Evolutionary conservation across 2,888 invertebrate genomes (phyloP), one percentile per base, ranked within the genome.

Genomic region (Lasioglossum malachurum): DNA sequence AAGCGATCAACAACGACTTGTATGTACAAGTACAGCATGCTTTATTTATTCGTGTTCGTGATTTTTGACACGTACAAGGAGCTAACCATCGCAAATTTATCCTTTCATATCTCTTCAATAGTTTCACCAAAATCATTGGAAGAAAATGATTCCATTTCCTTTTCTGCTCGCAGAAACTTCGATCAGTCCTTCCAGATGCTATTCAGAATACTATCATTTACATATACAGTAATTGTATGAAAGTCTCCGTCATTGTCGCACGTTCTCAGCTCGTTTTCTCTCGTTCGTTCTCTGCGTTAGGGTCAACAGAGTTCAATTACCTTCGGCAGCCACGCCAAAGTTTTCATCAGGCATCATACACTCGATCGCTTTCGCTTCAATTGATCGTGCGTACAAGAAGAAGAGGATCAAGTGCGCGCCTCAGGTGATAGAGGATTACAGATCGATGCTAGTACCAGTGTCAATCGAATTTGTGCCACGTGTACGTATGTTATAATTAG

Each of bases 231-330:
- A n/a, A 74, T 64, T 64, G 64, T 19, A 64, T 2, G 10, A 78
- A 84, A 71, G 75, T 64, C 64, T 81, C 78, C 78, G 38, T 84
- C 84, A 72, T 72, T 80, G 76, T 84, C 84, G 82, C 82, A 74
- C 86, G 84, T 80, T 83, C 73, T 72, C 81, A 73, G 78, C 78
- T 64, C 69, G 64, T 82, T 74, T 73, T 78, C 84, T 82, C 86
- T 84, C 84, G 76, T 88, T 88, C 84, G 87, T 90, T 89, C 86
- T 81, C 87, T 87, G 88, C 89, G 92, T 92, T 93, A 92, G 91
- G 92, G 92, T 93, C 92, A 93, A 93, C 87, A 82, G 90, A 91
- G 93, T 91, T 92, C 91, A 93, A 93, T 92, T 93, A 91, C 91
- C 93, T 91, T 89, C 88, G 86, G 80, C 84, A 84, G 80, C 81